Base-by-base conservation (phyloP, 2,888 invertebrate species). In the Neoascia interrupta region DNA sequence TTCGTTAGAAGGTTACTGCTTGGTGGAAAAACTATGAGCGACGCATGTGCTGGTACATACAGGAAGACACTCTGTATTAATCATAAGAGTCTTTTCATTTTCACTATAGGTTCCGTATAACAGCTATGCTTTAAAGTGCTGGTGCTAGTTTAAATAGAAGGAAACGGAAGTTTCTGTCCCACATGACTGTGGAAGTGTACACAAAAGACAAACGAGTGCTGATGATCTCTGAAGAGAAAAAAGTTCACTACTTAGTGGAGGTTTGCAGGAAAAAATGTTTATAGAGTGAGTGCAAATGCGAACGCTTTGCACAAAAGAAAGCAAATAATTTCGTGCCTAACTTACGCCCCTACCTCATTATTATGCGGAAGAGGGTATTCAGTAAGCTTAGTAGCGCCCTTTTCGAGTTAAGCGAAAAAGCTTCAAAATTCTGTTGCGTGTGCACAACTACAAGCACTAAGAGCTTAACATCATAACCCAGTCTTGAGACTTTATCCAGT, bases 141-240 rank as follows among this genome's bases (percentile, higher is more conserved):
- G n/a, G 11, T 10, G 18, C n/a, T n/a, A 2, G 4, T 11, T 10
- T 37, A 28, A 15, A 18, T 47, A n/a, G n/a, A 76, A 76, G 72
- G 72, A 76, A 76, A 39, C 60, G 70, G 70, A 70, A 76, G 51
- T 64, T 70, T 64, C 70, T 76, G 76, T 54, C 70, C 76, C 76
- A 76, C 64, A 76, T 76, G 70, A 58, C 64, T 76, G 66, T 72
- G 60, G 26, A 60, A 70, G 64, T 72, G 76, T 72, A 51, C 31
- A 60, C 58, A 64, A 76, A 76, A 72, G 64, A 72, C 70, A 76
- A 76, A 76, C 60, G 76, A 70, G 34, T 58, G 61, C 54, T 39
- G 75, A 75, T 63, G 64, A 76, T 64, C 63, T 70, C 76, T 49
- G 18, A 60, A 45, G 70, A 64, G 63, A 10, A 58, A 47, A 68